phyloP scores from a whole-genome alignment of 2,888 invertebrate genomes.

The Parthenolecanium corni region DNA sequence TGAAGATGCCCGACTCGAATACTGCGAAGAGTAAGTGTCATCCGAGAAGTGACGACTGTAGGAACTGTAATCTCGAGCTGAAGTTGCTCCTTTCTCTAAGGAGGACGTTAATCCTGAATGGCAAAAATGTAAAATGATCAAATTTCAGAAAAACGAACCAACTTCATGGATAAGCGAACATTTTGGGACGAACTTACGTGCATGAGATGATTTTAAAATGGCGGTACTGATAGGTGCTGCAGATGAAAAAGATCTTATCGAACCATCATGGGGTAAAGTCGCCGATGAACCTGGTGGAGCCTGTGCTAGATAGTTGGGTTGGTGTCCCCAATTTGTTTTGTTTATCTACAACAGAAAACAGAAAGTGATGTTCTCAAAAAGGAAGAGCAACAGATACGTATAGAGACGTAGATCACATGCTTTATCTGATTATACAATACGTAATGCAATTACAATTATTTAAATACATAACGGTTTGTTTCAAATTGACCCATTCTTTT shows the following conservation, averaged over 20 bases:
- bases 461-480: no score
- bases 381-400: no score
- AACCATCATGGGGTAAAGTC: slow-evolving; percentile 54
- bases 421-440: no score
- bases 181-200: slow-evolving; percentile 2
- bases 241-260: slow-evolving; percentile 55
- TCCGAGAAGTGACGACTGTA: slow-evolving; percentile 25
- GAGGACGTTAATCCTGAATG: slow-evolving; percentile 67
- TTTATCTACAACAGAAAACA: slow-evolving; percentile 40
- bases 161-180: not conserved
- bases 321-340: slow-evolving; percentile 35
- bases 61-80: slow-evolving; percentile 33
- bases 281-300: slow-evolving; percentile 43
- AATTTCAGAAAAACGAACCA: no score
- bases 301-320: slow-evolving; percentile 53
- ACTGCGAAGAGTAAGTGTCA: slow-evolving; percentile 76
- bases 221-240: slow-evolving; percentile 39
- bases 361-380: no score
- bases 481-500: no score
- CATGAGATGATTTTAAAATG: slow-evolving; percentile 26
- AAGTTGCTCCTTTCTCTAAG: slow-evolving; percentile 57
- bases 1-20: slow-evolving; percentile 49
- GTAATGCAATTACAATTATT: no score
- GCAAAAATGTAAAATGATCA: not conserved
- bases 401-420: no score